These are phyloP conservation scores for Saguinus imperator DNA, from an alignment of 2,113 vertebrate genomes.

Conservation along the genomic window DNA sequence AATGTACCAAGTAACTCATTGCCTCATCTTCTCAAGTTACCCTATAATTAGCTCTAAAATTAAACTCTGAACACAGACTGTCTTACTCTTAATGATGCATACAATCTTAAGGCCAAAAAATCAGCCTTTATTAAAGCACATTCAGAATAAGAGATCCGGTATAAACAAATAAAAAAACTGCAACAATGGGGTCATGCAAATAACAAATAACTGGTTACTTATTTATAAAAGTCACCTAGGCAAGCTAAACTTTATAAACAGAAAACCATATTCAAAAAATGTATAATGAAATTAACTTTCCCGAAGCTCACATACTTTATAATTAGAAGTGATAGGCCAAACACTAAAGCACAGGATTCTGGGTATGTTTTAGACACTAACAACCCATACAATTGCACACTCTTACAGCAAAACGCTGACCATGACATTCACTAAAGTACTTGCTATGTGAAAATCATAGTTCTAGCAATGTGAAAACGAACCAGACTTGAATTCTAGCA, in stretches of 20 bases:
- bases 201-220: background rate
- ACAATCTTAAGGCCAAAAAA: conserved; percentile 45
- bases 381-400: background rate
- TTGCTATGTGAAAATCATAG: conserved; percentile 17
- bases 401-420: conserved; percentile 31
- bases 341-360: conserved; percentile 27
- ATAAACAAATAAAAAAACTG: conserved; percentile 13
- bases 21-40: conserved; percentile 54
- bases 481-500: conserved; percentile 14
- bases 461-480: conserved; percentile 23
- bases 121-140: conserved; percentile 35
- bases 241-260: background rate
- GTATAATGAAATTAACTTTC: background rate
- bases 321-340: conserved; percentile 33
- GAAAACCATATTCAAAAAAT: conserved; percentile 28
- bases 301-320: background rate
- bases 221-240: background rate
- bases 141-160: background rate
- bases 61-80: conserved; percentile 41
- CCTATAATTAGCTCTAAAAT: conserved; percentile 70
- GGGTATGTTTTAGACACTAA: conserved; percentile 27
- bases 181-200: background rate
- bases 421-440: conserved; percentile 40
- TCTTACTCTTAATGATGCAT: conserved; percentile 47
- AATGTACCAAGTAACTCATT: conserved; percentile 27